phyloP scores from a whole-genome alignment of 2,888 invertebrate species.

The Teleiodes luculella region DNA sequence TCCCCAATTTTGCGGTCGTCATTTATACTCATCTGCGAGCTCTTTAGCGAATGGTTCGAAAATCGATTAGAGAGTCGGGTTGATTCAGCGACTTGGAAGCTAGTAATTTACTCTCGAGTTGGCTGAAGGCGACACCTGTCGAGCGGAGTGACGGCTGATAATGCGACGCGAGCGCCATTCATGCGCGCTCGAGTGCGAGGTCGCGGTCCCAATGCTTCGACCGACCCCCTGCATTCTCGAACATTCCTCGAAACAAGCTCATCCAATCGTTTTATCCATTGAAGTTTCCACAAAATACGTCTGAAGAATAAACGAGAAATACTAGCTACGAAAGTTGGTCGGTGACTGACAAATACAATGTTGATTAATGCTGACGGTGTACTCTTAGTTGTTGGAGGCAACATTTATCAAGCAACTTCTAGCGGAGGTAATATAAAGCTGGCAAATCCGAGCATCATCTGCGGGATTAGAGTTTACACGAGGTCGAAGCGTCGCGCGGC shows the following conservation, averaged over 20 bases:
- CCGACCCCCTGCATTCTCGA: constrained; percentile 31
- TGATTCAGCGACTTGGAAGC: constrained; percentile 74
- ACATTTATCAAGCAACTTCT: constrained; percentile 63
- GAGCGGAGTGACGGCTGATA: constrained; percentile 73
- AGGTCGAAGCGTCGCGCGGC: constrained; percentile 54
- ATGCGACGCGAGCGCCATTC: constrained; percentile 72
- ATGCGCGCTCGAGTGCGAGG: constrained; percentile 60
- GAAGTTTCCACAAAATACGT: background rate
- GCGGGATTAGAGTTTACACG: constrained; percentile 73
- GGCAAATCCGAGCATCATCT: constrained; percentile 72
- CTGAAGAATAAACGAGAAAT: background rate
- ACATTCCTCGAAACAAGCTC: constrained; percentile 14
- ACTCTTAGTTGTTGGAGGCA: constrained; percentile 36
- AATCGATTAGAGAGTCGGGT: constrained; percentile 72
- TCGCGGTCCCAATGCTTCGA: constrained; percentile 37
- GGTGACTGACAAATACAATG: constrained; percentile 14
- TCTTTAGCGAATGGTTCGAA: constrained; percentile 56
- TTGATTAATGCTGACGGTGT: constrained; percentile 25
- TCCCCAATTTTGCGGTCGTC: constrained; percentile 32
- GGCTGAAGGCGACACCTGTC: constrained; percentile 78
- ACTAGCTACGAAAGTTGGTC: constrained; percentile 5
- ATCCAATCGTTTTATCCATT: background rate
- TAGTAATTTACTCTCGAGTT: constrained; percentile 77
- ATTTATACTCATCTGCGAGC: constrained; percentile 48
- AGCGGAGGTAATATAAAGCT: constrained; percentile 64